Conservation (phyloP, 2,888 invertebrate genomes). For the Drosophila meridiana region DNA sequence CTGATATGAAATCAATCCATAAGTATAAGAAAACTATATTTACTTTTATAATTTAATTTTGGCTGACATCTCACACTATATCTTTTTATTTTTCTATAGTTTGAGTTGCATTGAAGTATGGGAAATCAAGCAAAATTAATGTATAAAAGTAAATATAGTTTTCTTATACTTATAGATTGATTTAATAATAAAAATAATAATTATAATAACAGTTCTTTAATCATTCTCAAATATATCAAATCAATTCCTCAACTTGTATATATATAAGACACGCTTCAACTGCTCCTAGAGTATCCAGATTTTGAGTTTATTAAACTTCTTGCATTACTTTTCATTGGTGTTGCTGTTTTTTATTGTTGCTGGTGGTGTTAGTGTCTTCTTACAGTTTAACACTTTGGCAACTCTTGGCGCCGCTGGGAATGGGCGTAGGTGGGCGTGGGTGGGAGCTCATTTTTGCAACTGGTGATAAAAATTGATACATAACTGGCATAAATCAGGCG, state of each 20-base stretch:
- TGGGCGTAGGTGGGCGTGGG: background rate
- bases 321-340: conserved; percentile 11
- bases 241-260: no score
- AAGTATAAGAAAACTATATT: background rate
- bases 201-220: no score
- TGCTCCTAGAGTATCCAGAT: conserved; percentile 10
- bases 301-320: background rate
- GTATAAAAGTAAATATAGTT: no score
- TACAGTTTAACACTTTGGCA: conserved; percentile 77
- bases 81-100: background rate
- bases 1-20: background rate
- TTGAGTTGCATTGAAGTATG: no score
- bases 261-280: background rate
- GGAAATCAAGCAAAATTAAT: no score
- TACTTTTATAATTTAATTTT: no score
- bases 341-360: conserved; percentile 17
- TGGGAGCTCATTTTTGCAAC: conserved; percentile 68
- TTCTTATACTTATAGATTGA: no score
- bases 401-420: conserved; percentile 11
- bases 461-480: conserved; percentile 84
- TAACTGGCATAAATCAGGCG: conserved; percentile 83
- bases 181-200: no score
- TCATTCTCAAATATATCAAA: background rate
- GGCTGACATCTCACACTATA: background rate
- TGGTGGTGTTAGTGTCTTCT: conserved; percentile 63